Evolutionary conservation across 1,140 invertebrate genomes (phyloP).

Genomic region (Papilio polyxenes): DNA sequence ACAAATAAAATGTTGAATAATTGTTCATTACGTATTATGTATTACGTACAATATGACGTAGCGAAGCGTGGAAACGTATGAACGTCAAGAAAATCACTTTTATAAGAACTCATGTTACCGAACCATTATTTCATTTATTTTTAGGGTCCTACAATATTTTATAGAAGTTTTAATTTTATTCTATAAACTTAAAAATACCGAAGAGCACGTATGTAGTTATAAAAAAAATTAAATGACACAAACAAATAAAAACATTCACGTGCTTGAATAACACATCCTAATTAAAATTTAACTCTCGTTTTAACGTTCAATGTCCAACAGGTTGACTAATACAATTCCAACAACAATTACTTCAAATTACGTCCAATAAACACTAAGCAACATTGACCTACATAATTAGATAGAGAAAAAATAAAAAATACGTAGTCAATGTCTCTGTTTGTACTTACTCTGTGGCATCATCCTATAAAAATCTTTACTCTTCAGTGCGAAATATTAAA

Average conservation of each 20-base stretch:
- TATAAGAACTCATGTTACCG: neutral
- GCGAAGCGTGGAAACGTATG: neutral
- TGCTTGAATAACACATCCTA: constrained; percentile 33
- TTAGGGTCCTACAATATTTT: neutral
- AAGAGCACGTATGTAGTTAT: neutral
- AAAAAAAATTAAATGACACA: neutral
- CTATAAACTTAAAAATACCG: neutral
- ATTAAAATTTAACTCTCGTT: constrained; percentile 25
- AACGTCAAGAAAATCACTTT: neutral
- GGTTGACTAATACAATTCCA: constrained; percentile 38
- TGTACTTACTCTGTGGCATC: constrained; percentile 39
- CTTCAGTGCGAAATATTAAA: neutral
- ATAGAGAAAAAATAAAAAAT: constrained; percentile 23
- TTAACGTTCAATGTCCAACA: constrained; percentile 33
- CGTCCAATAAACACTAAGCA: constrained; percentile 46
- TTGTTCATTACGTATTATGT: too few relatives aligned
- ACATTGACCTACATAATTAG: constrained; percentile 41
- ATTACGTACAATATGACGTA: neutral
- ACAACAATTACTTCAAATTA: constrained; percentile 44
- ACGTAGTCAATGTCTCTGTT: constrained; percentile 31
- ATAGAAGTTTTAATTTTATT: neutral
- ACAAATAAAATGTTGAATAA: too few relatives aligned
- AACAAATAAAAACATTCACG: constrained; percentile 26
- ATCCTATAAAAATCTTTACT: constrained; percentile 1
- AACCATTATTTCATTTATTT: neutral